A percentile compares a stretch with the other conserved stretches of the same genome.
phyloP scores from a whole-genome alignment of 2,113 vertebrate genomes.

The Pelvicachromis taeniatus region DNA sequence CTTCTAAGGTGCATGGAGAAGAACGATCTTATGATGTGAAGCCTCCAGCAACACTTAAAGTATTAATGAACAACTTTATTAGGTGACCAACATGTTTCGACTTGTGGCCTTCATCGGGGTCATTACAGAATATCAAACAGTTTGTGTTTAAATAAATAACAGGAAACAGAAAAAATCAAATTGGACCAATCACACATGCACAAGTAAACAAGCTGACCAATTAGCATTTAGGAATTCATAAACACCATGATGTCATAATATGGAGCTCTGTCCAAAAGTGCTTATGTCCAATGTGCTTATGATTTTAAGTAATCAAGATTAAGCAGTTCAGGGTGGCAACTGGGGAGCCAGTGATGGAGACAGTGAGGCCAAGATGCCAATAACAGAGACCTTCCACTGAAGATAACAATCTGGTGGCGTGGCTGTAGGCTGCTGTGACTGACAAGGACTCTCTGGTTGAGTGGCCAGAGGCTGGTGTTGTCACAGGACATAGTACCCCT shows the following conservation, averaged over 20 bases:
- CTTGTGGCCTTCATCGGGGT: neutral
- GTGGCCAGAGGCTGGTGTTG: neutral
- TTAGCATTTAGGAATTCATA: neutral
- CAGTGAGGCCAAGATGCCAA: neutral
- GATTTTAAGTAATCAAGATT: neutral
- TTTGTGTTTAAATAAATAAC: neutral
- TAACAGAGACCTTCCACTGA: neutral
- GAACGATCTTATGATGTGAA: fast-evolving
- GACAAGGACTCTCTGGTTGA: neutral
- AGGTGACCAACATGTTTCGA: neutral
- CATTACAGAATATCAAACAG: neutral
- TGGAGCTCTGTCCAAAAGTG: neutral
- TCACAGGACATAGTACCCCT: neutral
- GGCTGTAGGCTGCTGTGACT: neutral
- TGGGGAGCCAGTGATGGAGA: neutral
- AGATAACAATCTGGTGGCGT: neutral
- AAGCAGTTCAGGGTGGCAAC: neutral
- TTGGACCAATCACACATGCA: neutral
- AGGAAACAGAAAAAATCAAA: neutral
- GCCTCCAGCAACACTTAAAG: neutral
- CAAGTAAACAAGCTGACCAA: neutral
- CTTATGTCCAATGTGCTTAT: neutral
- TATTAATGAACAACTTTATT: neutral
- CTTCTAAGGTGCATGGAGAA: neutral
- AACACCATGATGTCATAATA: neutral